Base-by-base conservation (phyloP, 2,113 vertebrate genomes). In the Hystrix cristata region DNA sequence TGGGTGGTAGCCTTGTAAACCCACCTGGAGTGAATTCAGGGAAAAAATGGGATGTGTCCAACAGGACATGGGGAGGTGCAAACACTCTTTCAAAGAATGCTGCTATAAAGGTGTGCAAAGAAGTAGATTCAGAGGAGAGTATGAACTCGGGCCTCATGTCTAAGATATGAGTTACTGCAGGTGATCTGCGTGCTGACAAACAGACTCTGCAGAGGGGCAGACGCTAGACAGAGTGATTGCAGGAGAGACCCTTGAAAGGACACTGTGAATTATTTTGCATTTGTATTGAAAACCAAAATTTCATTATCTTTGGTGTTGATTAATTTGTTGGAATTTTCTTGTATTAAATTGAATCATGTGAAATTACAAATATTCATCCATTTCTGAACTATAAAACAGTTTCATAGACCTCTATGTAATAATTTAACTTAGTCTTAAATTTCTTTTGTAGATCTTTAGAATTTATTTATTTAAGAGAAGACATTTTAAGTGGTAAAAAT, bases 281-380 rank as follows among this genome's bases (percentile, higher is more conserved):
- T 71, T 87, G 88, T 93, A 71, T 60, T 87, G 78, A 91, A 91
- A 94, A 57, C n/a, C 29, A 65, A 62, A 94, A 78, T 89, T 90
- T 78, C 65, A 72, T 91, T 93, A 46, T 57, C 43, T 91, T 89
- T 78, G 62, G 11, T 71, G n/a, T 69, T 90, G 48, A 60, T 76
- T 92, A 29, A 53, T 90, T 92, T 72, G 62, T 95, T 53, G 55
- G 19, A 74, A 19, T 88, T 51, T 95, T 88, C 94, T 82, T 59
- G 2, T 89, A 57, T 93, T 71, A 53, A 62, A 10, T 85, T 88
- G 67, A 95, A 62, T 53, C 16, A 72, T 82, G 27, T 93, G 72
- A 78, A 86, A 78, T 91, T 87, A 81, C 53, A 72, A 86, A 55
- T 78, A 53, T 82, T 29, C 34, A 53, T 27, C 34, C 1, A 91